Conservation (phyloP, 1,140 invertebrate species). For the Mylabris phalerata region DNA sequence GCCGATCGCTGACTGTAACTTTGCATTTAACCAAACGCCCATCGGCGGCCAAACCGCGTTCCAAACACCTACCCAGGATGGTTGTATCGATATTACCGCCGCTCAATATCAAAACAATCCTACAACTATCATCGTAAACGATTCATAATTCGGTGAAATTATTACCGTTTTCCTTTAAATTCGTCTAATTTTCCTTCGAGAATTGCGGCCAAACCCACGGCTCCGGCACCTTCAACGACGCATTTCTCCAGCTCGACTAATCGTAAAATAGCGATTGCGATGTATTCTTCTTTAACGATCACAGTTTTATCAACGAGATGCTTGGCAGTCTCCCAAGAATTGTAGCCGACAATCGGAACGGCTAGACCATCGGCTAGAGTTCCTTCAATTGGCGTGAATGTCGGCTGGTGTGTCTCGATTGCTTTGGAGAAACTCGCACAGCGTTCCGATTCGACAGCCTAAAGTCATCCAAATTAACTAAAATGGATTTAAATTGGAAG, state of each 20-base stretch:
- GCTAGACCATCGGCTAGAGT: slow-evolving; percentile 88
- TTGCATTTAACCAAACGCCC: slow-evolving; percentile 80
- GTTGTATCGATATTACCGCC: slow-evolving; percentile 94
- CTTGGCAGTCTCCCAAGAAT: slow-evolving; percentile 74
- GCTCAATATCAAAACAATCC: slow-evolving; percentile 75
- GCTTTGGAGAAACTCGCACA: slow-evolving; percentile 79
- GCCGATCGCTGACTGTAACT: slow-evolving; percentile 79
- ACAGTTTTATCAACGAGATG: slow-evolving; percentile 77
- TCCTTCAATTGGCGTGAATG: slow-evolving; percentile 59
- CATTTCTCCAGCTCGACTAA: slow-evolving; percentile 86
- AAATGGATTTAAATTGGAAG: neutral
- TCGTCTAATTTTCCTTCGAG: slow-evolving; percentile 77
- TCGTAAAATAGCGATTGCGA: slow-evolving; percentile 81
- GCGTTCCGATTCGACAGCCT: slow-evolving; percentile 89
- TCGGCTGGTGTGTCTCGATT: slow-evolving; percentile 62
- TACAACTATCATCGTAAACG: slow-evolving; percentile 35
- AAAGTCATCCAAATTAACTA: neutral
- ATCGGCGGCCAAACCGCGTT: slow-evolving; percentile 82
- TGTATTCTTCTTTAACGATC: slow-evolving; percentile 75
- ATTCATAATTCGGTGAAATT: neutral
- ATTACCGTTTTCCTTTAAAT: slow-evolving; percentile 76
- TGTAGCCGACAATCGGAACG: slow-evolving; percentile 82
- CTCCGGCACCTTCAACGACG: slow-evolving; percentile 90
- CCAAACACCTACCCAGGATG: slow-evolving; percentile 78
- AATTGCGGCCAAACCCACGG: slow-evolving; percentile 79